phyloP scores from a whole-genome alignment of 2,797 vertebrate genomes.

The Carduelis carduelis region DNA sequence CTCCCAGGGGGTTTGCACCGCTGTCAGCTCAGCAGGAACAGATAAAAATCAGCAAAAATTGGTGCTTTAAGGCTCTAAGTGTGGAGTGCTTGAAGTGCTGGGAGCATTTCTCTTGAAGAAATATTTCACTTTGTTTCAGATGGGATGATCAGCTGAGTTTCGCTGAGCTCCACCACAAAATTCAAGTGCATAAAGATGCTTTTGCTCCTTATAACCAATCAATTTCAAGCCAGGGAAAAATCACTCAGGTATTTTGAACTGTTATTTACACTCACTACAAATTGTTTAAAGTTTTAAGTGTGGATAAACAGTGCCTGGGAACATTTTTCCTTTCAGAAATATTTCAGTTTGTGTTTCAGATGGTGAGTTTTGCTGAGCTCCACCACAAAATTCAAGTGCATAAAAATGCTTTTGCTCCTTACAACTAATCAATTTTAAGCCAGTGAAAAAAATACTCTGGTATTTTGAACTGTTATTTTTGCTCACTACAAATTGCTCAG shows the following conservation, averaged over 20 bases:
- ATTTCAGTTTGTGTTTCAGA: not conserved
- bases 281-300: not conserved
- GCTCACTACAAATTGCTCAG: not conserved
- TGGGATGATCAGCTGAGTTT: not conserved
- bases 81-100: not conserved
- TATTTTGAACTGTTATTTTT: not conserved
- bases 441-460: not conserved
- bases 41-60: not conserved
- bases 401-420: not conserved
- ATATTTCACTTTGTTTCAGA: not conserved
- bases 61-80: not conserved
- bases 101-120: not conserved
- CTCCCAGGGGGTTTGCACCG: not conserved
- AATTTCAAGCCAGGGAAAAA: not conserved
- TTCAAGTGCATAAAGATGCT: not conserved
- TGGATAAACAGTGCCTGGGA: not conserved
- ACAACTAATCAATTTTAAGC: not conserved
- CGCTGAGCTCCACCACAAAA: not conserved
- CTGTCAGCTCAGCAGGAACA: accelerated
- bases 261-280: not conserved
- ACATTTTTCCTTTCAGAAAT: not conserved
- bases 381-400: not conserved
- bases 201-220: not conserved
- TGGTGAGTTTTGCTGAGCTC: accelerated
- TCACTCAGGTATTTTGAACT: not conserved